Percentiles rank a stretch among this genome's conserved stretches.
Conservation (phyloP, 2,888 invertebrate genomes). For the Lithophane ornitopus region DNA sequence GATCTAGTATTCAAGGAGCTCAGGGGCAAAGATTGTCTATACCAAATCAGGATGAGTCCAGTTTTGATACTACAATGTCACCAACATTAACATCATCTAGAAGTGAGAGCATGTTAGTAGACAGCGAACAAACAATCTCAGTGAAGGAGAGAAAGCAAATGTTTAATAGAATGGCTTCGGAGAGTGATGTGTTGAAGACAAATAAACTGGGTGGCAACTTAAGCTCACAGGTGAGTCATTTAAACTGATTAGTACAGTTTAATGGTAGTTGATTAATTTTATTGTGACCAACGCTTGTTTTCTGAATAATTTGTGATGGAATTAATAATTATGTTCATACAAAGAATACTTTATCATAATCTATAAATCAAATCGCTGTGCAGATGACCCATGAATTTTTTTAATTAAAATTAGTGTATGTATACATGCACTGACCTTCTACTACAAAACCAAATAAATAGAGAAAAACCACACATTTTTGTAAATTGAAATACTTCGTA, state of each 20-base stretch:
- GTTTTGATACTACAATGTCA: conserved; percentile 70
- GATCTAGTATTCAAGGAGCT: conserved; percentile 68
- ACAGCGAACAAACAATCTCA: conserved; percentile 93
- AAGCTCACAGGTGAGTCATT: conserved; percentile 91
- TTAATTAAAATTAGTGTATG: not conserved
- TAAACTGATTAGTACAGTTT: not conserved
- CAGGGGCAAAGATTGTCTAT: conserved; percentile 73
- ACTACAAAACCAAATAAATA: not conserved
- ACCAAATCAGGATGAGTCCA: conserved; percentile 73
- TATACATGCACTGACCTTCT: not conserved
- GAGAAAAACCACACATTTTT: not conserved
- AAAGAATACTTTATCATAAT: conserved; percentile 1
- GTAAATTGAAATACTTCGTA: not conserved
- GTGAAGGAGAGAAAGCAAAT: conserved; percentile 98
- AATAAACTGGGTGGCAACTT: conserved; percentile 77
- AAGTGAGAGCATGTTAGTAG: conserved; percentile 85
- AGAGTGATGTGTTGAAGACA: conserved; percentile 92
- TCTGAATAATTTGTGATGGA: not conserved
- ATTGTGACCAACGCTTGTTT: not conserved
- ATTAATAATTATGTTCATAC: not conserved
- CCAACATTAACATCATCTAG: conserved; percentile 77
- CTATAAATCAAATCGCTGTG: not conserved
- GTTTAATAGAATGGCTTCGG: conserved; percentile 97
- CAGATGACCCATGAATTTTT: conserved; percentile 2
- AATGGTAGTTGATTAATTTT: conserved; percentile 2